phyloP scores from a whole-genome alignment of 2,113 vertebrate species.

The Zeus faber region DNA sequence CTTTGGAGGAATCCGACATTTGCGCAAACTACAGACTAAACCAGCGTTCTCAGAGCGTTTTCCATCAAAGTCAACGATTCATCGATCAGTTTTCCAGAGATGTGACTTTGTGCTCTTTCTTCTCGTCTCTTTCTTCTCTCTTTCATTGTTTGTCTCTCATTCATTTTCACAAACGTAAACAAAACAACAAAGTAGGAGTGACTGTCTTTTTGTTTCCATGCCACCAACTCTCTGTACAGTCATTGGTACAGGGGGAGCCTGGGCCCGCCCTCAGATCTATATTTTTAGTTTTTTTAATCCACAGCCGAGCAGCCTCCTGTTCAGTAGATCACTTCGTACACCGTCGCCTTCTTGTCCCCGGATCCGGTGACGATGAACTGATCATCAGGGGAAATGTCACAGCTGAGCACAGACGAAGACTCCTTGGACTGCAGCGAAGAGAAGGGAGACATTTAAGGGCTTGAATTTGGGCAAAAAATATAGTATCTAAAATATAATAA shows the following conservation, averaged over 20 bases:
- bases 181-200: constrained; percentile 62
- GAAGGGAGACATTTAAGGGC: too few species aligned
- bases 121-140: constrained; percentile 10
- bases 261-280: constrained; percentile 24
- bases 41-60: constrained; percentile 71
- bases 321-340: constrained; percentile 98
- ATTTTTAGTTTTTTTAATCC: not conserved
- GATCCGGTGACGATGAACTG: constrained; percentile 98
- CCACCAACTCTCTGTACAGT: constrained; percentile 60
- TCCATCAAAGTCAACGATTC: constrained; percentile 54
- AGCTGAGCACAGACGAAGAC: constrained; percentile 94
- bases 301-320: constrained; percentile 26
- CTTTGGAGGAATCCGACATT: constrained; percentile 76
- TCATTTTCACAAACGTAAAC: constrained; percentile 64
- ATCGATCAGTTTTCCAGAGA: constrained; percentile 60
- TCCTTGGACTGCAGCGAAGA: constrained; percentile 85
- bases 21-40: constrained; percentile 66
- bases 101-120: constrained; percentile 54
- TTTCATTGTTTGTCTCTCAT: constrained; percentile 21
- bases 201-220: constrained; percentile 37
- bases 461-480: constrained; percentile 2
- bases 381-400: constrained; percentile 93
- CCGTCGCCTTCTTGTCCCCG: constrained; percentile 96
- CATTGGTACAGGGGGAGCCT: constrained; percentile 48
- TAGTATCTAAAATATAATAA: not conserved